phyloP scores from a whole-genome alignment of 2,113 vertebrate genomes.

The Bagarius yarrelli region DNA sequence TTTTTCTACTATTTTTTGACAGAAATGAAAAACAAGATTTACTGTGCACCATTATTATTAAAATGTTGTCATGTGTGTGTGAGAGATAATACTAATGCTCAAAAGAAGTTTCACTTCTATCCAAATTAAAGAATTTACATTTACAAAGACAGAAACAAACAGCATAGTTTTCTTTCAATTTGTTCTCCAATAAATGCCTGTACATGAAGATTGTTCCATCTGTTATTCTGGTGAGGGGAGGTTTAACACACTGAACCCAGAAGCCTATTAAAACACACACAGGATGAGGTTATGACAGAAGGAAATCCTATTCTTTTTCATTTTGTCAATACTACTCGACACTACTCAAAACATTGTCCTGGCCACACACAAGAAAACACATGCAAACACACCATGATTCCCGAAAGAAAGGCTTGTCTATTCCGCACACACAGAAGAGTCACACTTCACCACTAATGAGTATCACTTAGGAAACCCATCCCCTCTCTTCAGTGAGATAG shows the following conservation, averaged over 20 bases:
- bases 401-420: slow-evolving; percentile 17
- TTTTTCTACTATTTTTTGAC: neutral
- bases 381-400: slow-evolving; percentile 6
- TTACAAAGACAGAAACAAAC: neutral
- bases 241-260: slow-evolving; percentile 2
- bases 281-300: neutral
- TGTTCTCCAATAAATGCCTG: slow-evolving; percentile 10
- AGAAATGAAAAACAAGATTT: neutral
- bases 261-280: slow-evolving; percentile 18
- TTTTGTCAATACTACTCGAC: slow-evolving; percentile 10
- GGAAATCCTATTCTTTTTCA: neutral
- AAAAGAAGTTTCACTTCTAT: neutral
- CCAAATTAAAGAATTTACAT: neutral
- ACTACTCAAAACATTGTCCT: slow-evolving; percentile 7
- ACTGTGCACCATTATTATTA: neutral
- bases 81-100: neutral
- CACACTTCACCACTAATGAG: slow-evolving; percentile 8
- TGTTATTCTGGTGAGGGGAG: neutral
- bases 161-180: neutral
- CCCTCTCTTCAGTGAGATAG: slow-evolving; percentile 7
- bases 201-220: slow-evolving; percentile 29
- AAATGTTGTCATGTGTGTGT: neutral
- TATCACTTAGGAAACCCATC: slow-evolving; percentile 10
- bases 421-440: neutral
- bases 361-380: slow-evolving; percentile 4